Evolutionary conservation across 2,797 vertebrate species (phyloP).

Genomic region (Poeciliopsis infans): DNA sequence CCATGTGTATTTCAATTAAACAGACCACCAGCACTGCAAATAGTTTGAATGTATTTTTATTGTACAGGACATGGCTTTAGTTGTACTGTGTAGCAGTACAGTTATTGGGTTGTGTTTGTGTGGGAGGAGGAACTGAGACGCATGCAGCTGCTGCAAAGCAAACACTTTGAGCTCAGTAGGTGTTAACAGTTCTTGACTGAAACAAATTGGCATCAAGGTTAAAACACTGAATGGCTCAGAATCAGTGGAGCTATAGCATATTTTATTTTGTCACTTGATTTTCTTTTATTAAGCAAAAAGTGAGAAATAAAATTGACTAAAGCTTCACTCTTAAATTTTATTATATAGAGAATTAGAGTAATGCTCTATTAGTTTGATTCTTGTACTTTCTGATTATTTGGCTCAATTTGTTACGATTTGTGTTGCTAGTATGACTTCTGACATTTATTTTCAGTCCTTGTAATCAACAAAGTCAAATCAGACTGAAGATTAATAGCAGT

Average conservation of each 20-base stretch:
- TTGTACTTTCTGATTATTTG: not conserved
- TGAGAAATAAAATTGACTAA: not conserved
- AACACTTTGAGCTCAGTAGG: conserved; percentile 35
- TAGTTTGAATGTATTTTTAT: conserved; percentile 9
- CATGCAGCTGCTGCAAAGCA: conserved; percentile 63
- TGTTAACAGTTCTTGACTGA: not conserved
- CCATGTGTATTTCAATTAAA: conserved; percentile 14
- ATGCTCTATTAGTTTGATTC: not conserved
- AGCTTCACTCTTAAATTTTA: not conserved
- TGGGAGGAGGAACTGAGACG: conserved; percentile 38
- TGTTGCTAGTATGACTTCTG: not conserved
- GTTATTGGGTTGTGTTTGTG: conserved; percentile 26
- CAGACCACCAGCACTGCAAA: conserved; percentile 3
- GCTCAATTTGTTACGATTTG: not conserved
- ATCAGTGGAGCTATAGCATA: not conserved
- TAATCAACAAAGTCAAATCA: not conserved
- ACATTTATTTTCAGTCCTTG: not conserved
- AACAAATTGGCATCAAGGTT: conserved; percentile 4
- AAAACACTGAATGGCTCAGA: not conserved
- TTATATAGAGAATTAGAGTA: not conserved
- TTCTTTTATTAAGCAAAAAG: not conserved
- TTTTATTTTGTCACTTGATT: not conserved
- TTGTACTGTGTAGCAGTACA: conserved; percentile 16
- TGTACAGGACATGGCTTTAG: conserved; percentile 7
- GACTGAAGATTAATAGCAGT: not conserved